Evolutionary conservation across 2,888 invertebrate species (phyloP), one percentile per base, ranked within the genome.

Genomic region (Rhamphomyia laevipes): DNA sequence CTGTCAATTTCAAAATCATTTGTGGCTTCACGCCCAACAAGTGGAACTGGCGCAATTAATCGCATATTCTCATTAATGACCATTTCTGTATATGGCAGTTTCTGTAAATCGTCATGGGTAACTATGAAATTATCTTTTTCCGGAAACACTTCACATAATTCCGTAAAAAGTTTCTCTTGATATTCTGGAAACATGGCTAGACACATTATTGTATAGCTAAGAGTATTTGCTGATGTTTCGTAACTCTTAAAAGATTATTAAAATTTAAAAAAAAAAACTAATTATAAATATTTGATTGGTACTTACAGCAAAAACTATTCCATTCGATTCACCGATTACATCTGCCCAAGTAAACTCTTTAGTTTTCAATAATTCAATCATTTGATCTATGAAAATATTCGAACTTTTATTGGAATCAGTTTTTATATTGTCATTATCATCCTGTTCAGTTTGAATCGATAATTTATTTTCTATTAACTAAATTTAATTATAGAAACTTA

Each of bases 231-330:
- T 17, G 45, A 40, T 41, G 49, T 45, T 42, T 49, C 49, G 13
- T 16, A 37, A 2, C 16, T 16, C 37, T 37, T 13, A 12, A 35
- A 37, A 16, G 6, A 33, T 33, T 12, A 33, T 12, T 33, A 12
- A 33, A 33, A n/a, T n/a, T n/a, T n/a, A n/a, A n/a, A n/a, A n/a
- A n/a, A n/a, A n/a, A n/a, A n/a, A n/a, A n/a, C n/a, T n/a, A n/a
- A n/a, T n/a, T n/a, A n/a, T n/a, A n/a, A n/a, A n/a, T n/a, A n/a
- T n/a, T n/a, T n/a, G n/a, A n/a, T n/a, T n/a, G n/a, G n/a, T n/a
- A n/a, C n/a, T n/a, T n/a, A n/a, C n/a, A 21, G 21, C 67, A 52
- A 68, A 64, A 0, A 68, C 65, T 43, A 68, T 62, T 1, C 61
- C 58, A 53, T 64, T 65, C 0, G 66, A 60, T 54, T 67, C 67